A percentile compares a stretch with the other conserved stretches of the same genome.
phyloP scores from a whole-genome alignment of 2,797 vertebrate genomes.

The Sphaeramia orbicularis region DNA sequence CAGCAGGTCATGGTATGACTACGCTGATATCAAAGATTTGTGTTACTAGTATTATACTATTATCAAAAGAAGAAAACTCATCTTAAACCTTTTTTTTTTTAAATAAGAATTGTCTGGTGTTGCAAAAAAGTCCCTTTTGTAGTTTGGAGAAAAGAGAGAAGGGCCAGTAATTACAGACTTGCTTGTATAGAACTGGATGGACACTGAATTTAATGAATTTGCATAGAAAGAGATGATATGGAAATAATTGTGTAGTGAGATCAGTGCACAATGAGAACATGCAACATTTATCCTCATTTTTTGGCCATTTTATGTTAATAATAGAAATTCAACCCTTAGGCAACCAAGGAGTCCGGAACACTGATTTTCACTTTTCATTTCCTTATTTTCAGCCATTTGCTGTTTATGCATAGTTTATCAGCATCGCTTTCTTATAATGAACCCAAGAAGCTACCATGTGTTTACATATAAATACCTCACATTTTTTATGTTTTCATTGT shows the following conservation, averaged over 20 bases:
- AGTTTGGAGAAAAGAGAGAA: slow-evolving; percentile 2
- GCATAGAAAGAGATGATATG: background rate
- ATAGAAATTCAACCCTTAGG: no score
- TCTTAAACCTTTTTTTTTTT: no score
- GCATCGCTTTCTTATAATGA: slow-evolving; percentile 35
- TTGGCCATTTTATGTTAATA: no score
- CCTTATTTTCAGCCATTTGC: slow-evolving; percentile 51
- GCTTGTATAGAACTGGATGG: slow-evolving; percentile 2
- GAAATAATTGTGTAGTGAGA: background rate
- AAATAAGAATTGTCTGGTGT: background rate
- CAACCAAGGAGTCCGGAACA: no score
- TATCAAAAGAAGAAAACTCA: slow-evolving; percentile 2
- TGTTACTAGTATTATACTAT: background rate
- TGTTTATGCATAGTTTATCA: slow-evolving; percentile 27
- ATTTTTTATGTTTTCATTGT: background rate
- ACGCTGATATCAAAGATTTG: slow-evolving; percentile 7
- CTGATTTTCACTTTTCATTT: background rate
- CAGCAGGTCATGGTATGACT: slow-evolving; percentile 11
- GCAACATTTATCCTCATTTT: no score
- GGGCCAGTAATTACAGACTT: slow-evolving; percentile 7
- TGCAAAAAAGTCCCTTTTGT: background rate
- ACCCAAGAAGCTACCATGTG: slow-evolving; percentile 1
- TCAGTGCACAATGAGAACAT: background rate
- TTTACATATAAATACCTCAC: background rate
- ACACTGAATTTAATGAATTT: background rate